Percentiles rank a stretch among this genome's conserved stretches.
Conservation (phyloP, 2,113 vertebrate genomes). For the Onychorhynchus coronatus region DNA sequence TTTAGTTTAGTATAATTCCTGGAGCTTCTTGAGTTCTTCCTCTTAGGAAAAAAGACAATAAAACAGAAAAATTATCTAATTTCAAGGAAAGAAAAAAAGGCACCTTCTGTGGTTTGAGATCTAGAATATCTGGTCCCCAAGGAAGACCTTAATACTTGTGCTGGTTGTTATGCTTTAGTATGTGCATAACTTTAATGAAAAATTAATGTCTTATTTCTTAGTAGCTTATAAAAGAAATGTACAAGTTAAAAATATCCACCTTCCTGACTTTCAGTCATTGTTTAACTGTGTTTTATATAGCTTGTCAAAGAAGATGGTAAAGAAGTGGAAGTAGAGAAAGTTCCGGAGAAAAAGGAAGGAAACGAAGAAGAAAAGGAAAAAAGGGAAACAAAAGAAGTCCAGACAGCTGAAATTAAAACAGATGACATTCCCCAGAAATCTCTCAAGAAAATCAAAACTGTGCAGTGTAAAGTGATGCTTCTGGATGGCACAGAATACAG, state of each 20-base stretch:
- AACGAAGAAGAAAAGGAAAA: slow-evolving; percentile 61
- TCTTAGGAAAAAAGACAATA: neutral
- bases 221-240: neutral
- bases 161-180: neutral
- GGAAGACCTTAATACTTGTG: neutral
- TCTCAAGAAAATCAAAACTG: slow-evolving; percentile 88
- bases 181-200: neutral
- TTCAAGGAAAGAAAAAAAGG: neutral
- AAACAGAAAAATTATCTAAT: neutral
- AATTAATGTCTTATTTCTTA: neutral
- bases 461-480: slow-evolving; percentile 86
- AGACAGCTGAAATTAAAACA: slow-evolving; percentile 67
- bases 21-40: neutral
- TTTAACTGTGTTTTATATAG: slow-evolving; percentile 65
- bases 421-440: slow-evolving; percentile 77
- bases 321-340: slow-evolving; percentile 67
- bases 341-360: slow-evolving; percentile 63
- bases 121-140: neutral
- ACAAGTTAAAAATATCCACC: neutral
- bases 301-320: slow-evolving; percentile 80
- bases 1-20: neutral
- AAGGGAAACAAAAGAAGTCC: slow-evolving; percentile 77
- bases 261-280: neutral
- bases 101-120: neutral
- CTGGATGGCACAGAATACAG: slow-evolving; percentile 87